Evolutionary conservation across 1,140 invertebrate species (phyloP).

Genomic region (Ptiloglossa arizonensis): DNA sequence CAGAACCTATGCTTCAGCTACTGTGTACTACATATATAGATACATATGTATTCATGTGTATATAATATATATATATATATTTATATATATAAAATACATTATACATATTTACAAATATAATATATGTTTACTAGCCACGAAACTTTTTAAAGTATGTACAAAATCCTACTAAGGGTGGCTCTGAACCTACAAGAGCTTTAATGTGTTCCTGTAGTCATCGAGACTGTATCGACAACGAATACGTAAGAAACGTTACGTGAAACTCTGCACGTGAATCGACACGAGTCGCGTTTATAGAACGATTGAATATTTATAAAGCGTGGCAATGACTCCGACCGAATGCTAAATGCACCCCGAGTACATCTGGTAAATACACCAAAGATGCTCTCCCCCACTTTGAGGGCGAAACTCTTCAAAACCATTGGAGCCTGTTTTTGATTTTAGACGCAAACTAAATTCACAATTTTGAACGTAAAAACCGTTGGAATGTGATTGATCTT

Average conservation of each 20-base stretch:
- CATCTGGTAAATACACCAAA: neutral
- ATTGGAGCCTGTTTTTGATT: neutral
- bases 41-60: too few relatives aligned
- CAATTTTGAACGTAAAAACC: too few relatives aligned
- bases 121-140: too few relatives aligned
- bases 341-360: constrained; percentile 13
- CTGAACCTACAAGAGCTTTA: too few relatives aligned
- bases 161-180: too few relatives aligned
- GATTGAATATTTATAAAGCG: constrained; percentile 49
- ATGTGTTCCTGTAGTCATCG: neutral
- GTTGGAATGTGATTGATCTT: neutral
- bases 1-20: too few relatives aligned
- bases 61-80: too few relatives aligned
- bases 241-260: constrained; percentile 1
- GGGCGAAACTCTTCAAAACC: neutral
- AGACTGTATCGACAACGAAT: neutral
- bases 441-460: too few relatives aligned
- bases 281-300: constrained; percentile 15
- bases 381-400: neutral
- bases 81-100: too few relatives aligned
- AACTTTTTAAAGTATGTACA: too few relatives aligned
- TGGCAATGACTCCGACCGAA: constrained; percentile 40
- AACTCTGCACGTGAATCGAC: constrained; percentile 3
- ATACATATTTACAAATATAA: too few relatives aligned
- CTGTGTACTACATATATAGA: too few relatives aligned